These are phyloP conservation scores for Acrocephalus arundinaceus DNA, from an alignment of 2,113 vertebrate species.

Conservation along the genomic window DNA sequence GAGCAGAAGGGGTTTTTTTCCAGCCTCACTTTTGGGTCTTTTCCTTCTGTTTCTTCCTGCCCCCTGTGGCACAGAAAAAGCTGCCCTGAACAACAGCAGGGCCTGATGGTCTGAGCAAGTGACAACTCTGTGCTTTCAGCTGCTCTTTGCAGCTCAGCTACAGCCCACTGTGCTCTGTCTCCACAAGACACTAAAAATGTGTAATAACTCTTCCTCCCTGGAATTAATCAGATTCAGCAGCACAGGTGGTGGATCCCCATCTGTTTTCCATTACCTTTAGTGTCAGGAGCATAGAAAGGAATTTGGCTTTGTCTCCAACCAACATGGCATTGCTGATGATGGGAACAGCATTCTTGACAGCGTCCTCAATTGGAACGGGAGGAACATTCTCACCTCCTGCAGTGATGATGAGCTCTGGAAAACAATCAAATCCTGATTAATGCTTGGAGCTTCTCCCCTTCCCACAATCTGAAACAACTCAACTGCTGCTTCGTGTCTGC, in stretches of 20 bases:
- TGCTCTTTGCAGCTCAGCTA: background rate
- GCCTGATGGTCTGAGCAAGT: too few species aligned
- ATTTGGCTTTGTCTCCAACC: conserved; percentile 90
- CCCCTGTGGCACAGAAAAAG: background rate
- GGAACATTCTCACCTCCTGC: conserved; percentile 89
- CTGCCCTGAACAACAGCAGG: background rate
- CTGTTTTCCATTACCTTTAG: conserved; percentile 79
- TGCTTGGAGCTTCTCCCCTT: background rate
- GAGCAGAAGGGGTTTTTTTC: background rate
- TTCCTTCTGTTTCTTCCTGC: background rate
- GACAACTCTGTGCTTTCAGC: background rate
- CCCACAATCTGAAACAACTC: background rate
- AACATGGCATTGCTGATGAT: conserved; percentile 90
- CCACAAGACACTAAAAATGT: rapidly evolving
- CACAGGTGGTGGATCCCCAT: background rate
- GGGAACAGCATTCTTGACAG: conserved; percentile 85
- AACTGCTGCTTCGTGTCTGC: background rate
- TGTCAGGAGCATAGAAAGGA: conserved; percentile 87
- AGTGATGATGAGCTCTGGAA: conserved; percentile 91
- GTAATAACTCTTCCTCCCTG: background rate
- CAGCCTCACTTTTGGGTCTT: background rate
- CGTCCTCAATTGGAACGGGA: conserved; percentile 85
- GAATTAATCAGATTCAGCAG: background rate
- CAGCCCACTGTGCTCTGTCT: rapidly evolving
- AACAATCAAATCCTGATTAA: background rate